Evolutionary conservation across 2,888 invertebrate genomes (phyloP), one percentile per base, ranked within the genome.

Genomic region (Digitonthophagus gazella): DNA sequence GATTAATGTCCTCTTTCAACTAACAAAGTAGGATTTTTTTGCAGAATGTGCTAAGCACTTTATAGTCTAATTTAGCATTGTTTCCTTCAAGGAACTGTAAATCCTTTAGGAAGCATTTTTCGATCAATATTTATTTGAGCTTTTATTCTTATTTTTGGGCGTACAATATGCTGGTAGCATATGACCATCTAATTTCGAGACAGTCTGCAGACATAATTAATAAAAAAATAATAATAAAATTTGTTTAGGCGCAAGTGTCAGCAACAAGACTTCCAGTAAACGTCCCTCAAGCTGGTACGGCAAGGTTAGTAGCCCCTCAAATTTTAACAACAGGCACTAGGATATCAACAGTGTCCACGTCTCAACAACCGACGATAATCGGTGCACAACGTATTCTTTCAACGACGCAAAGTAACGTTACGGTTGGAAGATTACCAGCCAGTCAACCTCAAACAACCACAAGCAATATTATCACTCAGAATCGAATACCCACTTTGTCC

Each of bases 241-340:
- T 63, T 64, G 69, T 73, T 56, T 71, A 80, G 79, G 75, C 73
- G 15, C 80, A 82, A 72, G 79, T 81, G 5, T 78, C 80, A 44
- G 77, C 80, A 4, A 76, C 82, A 15, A 74, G 82, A 65, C 72
- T 82, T 64, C 81, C 82, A 3, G 79, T 80, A 14, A 79, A 75
- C 66, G 79, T 80, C 2, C 74, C 76, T 5, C 78, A 78, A 69
- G 74, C 76, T 11, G 71, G 79, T n/a, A 66, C 75, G 0, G 71
- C 76, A 2, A 75, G 81, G 3, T 72, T 81, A 4, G 76, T 81
- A 14, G 74, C 78, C 3, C 80, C 81, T 0, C 82, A 80, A 74
- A 79, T 82, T 3, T 75, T 82, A 16, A 78, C 81, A 15, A 77
- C 82, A 0, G 78, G 80, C 20, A 75, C 81, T 0, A 74, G 81